Evolutionary conservation across 53 echinoderm and acorn worm species (phyloP).

Genomic region (Pentamera pediparva): DNA sequence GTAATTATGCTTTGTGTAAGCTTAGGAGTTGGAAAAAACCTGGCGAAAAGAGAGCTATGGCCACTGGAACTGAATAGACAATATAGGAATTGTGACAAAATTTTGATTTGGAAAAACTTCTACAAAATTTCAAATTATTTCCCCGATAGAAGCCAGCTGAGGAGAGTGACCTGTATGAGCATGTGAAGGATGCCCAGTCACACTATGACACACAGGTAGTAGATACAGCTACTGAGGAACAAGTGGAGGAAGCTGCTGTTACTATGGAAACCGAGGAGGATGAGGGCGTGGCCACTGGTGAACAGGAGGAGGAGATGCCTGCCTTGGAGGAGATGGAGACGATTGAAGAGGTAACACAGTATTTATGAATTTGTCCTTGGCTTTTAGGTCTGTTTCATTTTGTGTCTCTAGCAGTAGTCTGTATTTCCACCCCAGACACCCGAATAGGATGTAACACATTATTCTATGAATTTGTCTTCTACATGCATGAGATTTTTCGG

Average conservation of each 20-base stretch:
- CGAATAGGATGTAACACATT: no score
- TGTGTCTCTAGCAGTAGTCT: not conserved
- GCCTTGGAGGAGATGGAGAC: constrained; percentile 22
- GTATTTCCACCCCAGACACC: no score
- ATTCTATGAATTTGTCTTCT: no score
- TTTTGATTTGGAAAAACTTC: not conserved
- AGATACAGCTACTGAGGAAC: constrained; percentile 86
- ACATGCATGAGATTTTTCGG: no score
- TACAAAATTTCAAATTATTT: not conserved
- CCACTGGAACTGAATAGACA: no score
- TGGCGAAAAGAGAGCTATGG: no score
- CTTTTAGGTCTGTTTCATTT: not conserved
- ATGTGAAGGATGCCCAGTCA: constrained; percentile 62
- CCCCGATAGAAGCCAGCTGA: not conserved
- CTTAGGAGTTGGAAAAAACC: no score
- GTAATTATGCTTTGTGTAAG: not conserved
- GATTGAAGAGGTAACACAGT: constrained; percentile 26
- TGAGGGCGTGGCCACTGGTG: constrained; percentile 48
- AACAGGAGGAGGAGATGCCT: constrained; percentile 48
- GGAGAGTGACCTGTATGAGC: constrained; percentile 79
- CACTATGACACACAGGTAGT: constrained; percentile 78
- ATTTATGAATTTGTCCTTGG: no score
- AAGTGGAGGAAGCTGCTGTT: constrained; percentile 64
- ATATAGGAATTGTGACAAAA: no score
- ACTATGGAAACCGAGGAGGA: constrained; percentile 50